A percentile compares a stretch with the other conserved stretches of the same genome.
phyloP scores from a whole-genome alignment of 2,888 invertebrate genomes.

The Polydesmus complanatus region DNA sequence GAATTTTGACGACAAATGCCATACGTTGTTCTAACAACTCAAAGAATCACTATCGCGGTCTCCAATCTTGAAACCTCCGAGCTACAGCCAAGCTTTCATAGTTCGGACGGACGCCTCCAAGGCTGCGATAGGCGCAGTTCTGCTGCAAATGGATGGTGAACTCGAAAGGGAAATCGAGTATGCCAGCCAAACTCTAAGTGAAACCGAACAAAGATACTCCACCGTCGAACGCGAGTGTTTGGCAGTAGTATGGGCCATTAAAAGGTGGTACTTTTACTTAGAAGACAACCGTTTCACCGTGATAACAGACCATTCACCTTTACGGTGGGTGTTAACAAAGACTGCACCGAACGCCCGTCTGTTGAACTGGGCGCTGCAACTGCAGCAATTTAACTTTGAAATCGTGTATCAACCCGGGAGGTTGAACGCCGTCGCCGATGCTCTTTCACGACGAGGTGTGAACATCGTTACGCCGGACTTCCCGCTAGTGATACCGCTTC shows the following conservation, averaged over 20 bases:
- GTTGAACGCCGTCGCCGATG: slow-evolving; percentile 24
- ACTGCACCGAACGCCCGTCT: slow-evolving; percentile 19
- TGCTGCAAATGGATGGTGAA: not conserved
- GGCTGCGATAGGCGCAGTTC: too few species aligned
- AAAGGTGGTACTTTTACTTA: slow-evolving; percentile 22
- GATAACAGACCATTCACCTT: slow-evolving; percentile 24
- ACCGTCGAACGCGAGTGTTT: slow-evolving; percentile 23
- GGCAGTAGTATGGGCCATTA: slow-evolving; percentile 21
- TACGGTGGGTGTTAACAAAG: slow-evolving; percentile 18
- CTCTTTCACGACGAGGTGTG: too few species aligned
- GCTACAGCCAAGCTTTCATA: not conserved
- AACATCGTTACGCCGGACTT: too few species aligned
- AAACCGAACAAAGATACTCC: slow-evolving; percentile 21
- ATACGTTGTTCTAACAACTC: not conserved
- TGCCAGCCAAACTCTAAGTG: slow-evolving; percentile 17
- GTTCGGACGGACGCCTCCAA: too few species aligned
- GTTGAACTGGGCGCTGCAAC: slow-evolving; percentile 21
- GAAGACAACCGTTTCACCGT: slow-evolving; percentile 22
- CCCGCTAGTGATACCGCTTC: too few species aligned
- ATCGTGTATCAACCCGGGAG: slow-evolving; percentile 17
- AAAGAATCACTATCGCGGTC: not conserved
- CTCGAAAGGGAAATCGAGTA: slow-evolving; percentile 16
- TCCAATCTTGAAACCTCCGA: not conserved
- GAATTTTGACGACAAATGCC: not conserved
- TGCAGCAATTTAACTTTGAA: slow-evolving; percentile 21